A percentile compares a stretch with the other conserved stretches of the same genome.
These are phyloP conservation scores for Hoplias malabaricus DNA, from an alignment of 2,113 vertebrate genomes.

Conservation along the genomic window DNA sequence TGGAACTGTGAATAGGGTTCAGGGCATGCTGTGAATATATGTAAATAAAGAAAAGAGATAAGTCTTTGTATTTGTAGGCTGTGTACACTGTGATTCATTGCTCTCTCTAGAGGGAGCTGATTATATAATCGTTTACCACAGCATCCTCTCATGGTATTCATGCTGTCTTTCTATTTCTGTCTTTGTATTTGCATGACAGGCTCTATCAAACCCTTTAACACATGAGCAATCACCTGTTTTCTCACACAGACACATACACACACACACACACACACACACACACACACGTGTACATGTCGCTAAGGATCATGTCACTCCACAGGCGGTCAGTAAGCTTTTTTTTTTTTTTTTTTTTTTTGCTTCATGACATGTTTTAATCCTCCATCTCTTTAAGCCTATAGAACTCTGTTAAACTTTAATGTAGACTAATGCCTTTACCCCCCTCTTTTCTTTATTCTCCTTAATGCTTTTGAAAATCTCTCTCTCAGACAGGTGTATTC, in stretches of 20 bases:
- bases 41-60: not conserved
- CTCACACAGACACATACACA: not conserved
- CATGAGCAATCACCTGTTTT: not conserved
- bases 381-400: slow-evolving; percentile 46
- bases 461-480: not conserved
- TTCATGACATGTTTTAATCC: slow-evolving; percentile 30
- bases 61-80: not conserved
- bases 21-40: not conserved
- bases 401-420: slow-evolving; percentile 51
- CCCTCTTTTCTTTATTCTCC: slow-evolving; percentile 28
- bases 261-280: not conserved
- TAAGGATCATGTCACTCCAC: slow-evolving; percentile 57
- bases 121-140: slow-evolving; percentile 7
- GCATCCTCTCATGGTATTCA: not conserved
- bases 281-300: slow-evolving; percentile 42
- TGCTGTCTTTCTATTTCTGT: not conserved
- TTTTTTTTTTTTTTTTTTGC: slow-evolving; percentile 51
- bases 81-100: not conserved
- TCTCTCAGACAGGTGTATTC: slow-evolving; percentile 88
- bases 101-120: not conserved
- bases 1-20: not conserved
- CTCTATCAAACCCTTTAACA: not conserved
- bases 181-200: not conserved
- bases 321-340: slow-evolving; percentile 58
- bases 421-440: not conserved